Base-by-base conservation (phyloP, 1,140 invertebrate species). In the Euschistus heros region DNA sequence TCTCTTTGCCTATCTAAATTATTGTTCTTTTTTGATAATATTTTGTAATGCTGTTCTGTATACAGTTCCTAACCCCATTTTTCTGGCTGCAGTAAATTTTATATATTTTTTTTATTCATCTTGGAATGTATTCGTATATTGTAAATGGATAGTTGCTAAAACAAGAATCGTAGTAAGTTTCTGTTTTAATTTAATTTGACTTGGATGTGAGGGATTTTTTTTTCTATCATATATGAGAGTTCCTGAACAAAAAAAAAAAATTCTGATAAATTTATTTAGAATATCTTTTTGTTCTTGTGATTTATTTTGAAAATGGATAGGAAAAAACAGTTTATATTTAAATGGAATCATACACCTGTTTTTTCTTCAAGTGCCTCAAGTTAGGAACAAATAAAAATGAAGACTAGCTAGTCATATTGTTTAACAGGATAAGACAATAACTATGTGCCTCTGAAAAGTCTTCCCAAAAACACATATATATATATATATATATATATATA, bases 391-490 rank as follows among this genome's bases (percentile, higher is more conserved):
- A 59, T 22, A 27, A 8, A 59, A 27, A 27, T 15, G 55, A 27
- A 59, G 55, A 59, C 24, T 50, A 59, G 55, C 55, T 59, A 59
- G 55, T 59, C 55, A 59, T 59, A 59, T 22, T 59, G 18, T 27
- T 59, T 26, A 59, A 59, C 15, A 7, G 55, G 55, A n/a, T 26
- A 59, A 15, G 24, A 22, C 26, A 59, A n/a, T 27, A 27, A 14
- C 17, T 27, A 22, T 59, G n/a, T 59, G 24, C 26, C 24, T 59
- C 18, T 27, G 26, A 59, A 59, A 24, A 24, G 30, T n/a, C 22
- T 59, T 59, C n/a, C 17, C 26, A 59, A 24, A 13, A 18, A 18
- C 7, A 13, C 22, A 8, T 8, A 18, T 18, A 55, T 55, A 55
- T 13, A 8, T 24, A 18, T 55, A 18, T 13, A 18, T 8, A 55